These are phyloP conservation scores for Geopemphigus sp. DNA, from an alignment of 1,140 invertebrate genomes.

Conservation along the genomic window DNA sequence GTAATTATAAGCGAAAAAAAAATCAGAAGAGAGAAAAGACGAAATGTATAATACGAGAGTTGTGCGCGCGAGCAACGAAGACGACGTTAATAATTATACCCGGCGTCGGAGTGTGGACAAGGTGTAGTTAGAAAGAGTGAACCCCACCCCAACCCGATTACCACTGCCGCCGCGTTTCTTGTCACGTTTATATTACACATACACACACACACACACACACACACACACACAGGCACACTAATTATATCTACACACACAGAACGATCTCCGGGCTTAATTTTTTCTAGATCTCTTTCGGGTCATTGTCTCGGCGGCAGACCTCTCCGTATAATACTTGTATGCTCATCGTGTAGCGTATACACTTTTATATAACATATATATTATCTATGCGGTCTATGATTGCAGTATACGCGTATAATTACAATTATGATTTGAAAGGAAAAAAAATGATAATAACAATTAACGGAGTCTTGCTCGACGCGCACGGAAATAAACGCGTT, in stretches of 20 bases:
- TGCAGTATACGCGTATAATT: constrained; percentile 14
- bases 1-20: constrained; percentile 44
- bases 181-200: constrained; percentile 35
- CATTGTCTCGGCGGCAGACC: no score
- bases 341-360: background rate
- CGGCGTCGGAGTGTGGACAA: constrained; percentile 35
- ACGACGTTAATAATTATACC: constrained; percentile 35
- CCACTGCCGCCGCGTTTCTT: constrained; percentile 20
- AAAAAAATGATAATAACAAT: constrained; percentile 18
- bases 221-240: background rate
- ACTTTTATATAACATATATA: no score
- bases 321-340: background rate
- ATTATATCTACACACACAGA: constrained; percentile 42
- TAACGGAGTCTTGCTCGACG: background rate
- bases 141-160: constrained; percentile 23
- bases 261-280: constrained; percentile 35
- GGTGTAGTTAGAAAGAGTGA: constrained; percentile 31
- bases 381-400: no score
- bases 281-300: constrained; percentile 48
- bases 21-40: constrained; percentile 11
- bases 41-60: constrained; percentile 14
- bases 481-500: background rate
- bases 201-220: background rate
- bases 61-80: constrained; percentile 1
- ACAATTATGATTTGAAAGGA: background rate